Base-by-base conservation (phyloP, 1,140 invertebrate species). In the Zelostemma sp. region DNA sequence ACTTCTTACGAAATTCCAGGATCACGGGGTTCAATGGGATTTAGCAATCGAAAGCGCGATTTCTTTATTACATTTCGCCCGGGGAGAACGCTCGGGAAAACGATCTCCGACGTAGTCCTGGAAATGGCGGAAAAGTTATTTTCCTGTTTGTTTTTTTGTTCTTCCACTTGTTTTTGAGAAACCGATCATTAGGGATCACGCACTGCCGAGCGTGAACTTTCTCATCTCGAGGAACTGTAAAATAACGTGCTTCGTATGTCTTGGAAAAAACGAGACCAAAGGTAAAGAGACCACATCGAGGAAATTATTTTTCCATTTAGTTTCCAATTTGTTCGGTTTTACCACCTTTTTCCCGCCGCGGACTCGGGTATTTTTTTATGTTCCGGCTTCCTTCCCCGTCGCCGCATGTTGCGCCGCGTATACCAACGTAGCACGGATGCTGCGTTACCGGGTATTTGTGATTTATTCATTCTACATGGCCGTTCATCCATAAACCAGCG, bases 391-490 rank as follows among this genome's bases (percentile, higher is more conserved):
- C 43, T 57, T 14, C 54, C 17, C 28, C 21, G 40, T 62, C 28
- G 46, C 48, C 58, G 51, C 41, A 58, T 51, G 61, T 67, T 63
- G 55, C 49, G 50, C 48, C 19, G 14, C 46, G 19, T 55, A 15
- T 60, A 62, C 51, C 53, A 59, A 61, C 59, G 65, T 68, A 74
- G 45, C 57, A 19, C 66, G 50, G 73, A 67, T 48, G 69, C 72
- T 60, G 53, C 53, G 64, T 62, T 76, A 76, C 72, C 64, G 31
- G 68, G 65, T 76, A 76, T 72, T 79, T 62, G 54, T 80, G 76
- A 82, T 82, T 82, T 82, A 82, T 82, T 82, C 76, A 80, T 80
- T 79, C 70, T 68, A 74, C 72, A 77, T 74, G 58, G 71, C 69
- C 78, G 75, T 74, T 80, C 78, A 79, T 76, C 75, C 77, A 80